Conservation (phyloP, 2,888 invertebrate species). For the Drosophila atripex region DNA sequence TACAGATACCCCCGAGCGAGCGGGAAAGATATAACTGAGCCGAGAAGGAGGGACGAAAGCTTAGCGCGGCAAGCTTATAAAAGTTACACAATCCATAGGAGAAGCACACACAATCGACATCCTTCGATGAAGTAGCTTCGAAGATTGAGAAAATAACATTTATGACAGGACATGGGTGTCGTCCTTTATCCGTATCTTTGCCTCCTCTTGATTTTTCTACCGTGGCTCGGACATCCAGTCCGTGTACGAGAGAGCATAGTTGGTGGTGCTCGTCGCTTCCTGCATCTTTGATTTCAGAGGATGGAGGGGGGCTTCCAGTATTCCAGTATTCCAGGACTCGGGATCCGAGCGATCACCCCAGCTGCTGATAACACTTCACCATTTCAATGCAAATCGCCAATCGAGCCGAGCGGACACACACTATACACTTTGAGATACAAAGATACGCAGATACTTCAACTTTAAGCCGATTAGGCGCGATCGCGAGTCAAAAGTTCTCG, state of each 20-base stretch:
- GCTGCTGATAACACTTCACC: conserved; percentile 22
- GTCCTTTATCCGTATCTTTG: conserved; percentile 9
- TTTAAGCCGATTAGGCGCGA: conserved; percentile 47
- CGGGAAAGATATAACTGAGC: conserved; percentile 20
- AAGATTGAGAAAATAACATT: not conserved
- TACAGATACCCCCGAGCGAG: conserved; percentile 10
- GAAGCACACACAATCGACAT: conserved; percentile 22
- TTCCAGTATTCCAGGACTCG: not conserved
- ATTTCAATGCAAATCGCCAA: conserved; percentile 10
- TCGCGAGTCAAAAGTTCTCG: not conserved
- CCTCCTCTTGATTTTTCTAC: conserved; percentile 58
- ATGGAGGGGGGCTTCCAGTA: not conserved
- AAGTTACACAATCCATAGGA: conserved; percentile 42
- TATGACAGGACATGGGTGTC: conserved; percentile 24
- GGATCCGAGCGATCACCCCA: not conserved
- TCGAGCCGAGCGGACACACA: conserved; percentile 32
- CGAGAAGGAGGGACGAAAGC: conserved; percentile 23
- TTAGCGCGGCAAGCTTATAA: conserved; percentile 31
- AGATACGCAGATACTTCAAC: conserved; percentile 24
- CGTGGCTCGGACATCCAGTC: conserved; percentile 84
- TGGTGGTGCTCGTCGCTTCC: conserved; percentile 80
- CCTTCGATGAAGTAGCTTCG: conserved; percentile 17
- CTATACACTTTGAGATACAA: conserved; percentile 11
- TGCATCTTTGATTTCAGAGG: conserved; percentile 63
- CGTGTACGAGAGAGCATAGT: conserved; percentile 83